phyloP scores from a whole-genome alignment of 2,888 invertebrate species.

The Hybos culiciformis region DNA sequence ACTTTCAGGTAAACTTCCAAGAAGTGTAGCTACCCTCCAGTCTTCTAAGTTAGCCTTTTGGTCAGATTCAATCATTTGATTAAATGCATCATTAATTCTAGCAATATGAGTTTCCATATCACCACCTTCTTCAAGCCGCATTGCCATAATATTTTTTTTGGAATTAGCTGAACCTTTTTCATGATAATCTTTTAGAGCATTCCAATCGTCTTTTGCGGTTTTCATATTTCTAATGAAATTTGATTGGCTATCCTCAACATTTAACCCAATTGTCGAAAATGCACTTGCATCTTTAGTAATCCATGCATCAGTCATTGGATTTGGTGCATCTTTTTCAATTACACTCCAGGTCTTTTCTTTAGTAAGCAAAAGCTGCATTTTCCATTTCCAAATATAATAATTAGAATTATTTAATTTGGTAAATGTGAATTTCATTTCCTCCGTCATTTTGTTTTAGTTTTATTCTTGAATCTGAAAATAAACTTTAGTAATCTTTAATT shows the following conservation, averaged over 20 bases:
- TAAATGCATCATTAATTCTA: background rate
- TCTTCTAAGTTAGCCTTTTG: background rate
- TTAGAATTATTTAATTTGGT: conserved; percentile 6
- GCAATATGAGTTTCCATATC: background rate
- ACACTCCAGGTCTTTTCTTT: conserved; percentile 8
- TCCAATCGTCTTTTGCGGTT: background rate
- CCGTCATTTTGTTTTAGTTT: too few relatives aligned
- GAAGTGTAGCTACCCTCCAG: background rate
- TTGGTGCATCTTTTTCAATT: background rate
- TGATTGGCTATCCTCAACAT: background rate
- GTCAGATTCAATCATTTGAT: background rate
- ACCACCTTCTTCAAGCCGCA: background rate
- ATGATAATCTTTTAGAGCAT: too few relatives aligned
- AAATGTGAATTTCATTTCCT: background rate
- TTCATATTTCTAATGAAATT: background rate
- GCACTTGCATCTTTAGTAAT: background rate
- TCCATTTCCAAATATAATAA: conserved; percentile 9
- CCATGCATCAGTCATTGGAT: background rate
- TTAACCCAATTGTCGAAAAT: background rate
- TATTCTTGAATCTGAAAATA: too few relatives aligned
- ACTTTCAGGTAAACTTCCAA: background rate
- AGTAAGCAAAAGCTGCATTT: conserved; percentile 6
- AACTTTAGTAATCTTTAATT: too few relatives aligned
- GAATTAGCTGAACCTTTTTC: too few relatives aligned
- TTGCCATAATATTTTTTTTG: background rate